phyloP scores from a whole-genome alignment of 2,113 vertebrate species.

The Grammomys dolichurus region DNA sequence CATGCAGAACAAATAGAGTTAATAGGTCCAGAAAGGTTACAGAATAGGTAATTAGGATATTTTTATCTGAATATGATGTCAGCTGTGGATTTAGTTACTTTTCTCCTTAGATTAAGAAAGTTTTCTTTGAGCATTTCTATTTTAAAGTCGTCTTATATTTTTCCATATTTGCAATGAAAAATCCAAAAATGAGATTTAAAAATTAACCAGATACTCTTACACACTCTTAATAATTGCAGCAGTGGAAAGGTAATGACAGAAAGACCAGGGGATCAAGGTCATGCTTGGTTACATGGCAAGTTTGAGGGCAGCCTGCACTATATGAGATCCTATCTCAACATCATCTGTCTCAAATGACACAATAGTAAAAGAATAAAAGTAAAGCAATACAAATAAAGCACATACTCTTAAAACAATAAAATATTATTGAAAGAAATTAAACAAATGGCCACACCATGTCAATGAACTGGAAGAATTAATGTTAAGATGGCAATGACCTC shows the following conservation, averaged over 20 bases:
- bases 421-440: conserved; percentile 29
- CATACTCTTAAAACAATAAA: conserved; percentile 34
- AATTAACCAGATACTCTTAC: background rate
- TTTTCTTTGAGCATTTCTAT: background rate
- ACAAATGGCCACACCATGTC: conserved; percentile 2
- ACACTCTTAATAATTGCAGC: too few species aligned
- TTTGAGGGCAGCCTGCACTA: background rate
- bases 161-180: background rate
- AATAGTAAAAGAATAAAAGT: conserved; percentile 50
- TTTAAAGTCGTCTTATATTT: background rate
- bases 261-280: background rate
- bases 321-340: background rate
- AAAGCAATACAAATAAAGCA: conserved; percentile 22
- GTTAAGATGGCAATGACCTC: background rate
- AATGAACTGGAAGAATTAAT: conserved; percentile 1
- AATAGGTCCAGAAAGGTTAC: background rate
- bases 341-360: background rate
- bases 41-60: background rate
- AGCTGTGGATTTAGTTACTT: background rate
- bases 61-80: background rate
- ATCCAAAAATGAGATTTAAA: conserved; percentile 24
- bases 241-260: background rate
- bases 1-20: background rate
- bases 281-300: background rate
- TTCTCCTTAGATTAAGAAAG: background rate